phyloP scores from a whole-genome alignment of 92 coral and sea anemone genomes.

The Epizoanthus stellaris region DNA sequence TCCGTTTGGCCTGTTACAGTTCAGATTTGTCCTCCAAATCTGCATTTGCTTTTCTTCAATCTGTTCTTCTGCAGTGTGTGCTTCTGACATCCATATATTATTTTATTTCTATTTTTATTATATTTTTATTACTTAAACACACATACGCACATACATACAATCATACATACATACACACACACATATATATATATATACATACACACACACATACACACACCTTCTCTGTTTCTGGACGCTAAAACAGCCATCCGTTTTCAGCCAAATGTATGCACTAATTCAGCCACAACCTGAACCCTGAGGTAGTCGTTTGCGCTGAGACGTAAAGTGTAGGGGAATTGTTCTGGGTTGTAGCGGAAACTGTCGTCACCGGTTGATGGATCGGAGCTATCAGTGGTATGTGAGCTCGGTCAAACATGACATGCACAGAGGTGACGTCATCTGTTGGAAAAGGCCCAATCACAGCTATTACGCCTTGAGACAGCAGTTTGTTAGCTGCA shows the following conservation, averaged over 20 bases:
- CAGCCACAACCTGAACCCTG: background rate
- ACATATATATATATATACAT: background rate
- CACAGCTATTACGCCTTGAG: background rate
- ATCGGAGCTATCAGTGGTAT: background rate
- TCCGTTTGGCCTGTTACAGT: too few species aligned
- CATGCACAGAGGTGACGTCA: background rate
- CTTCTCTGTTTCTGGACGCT: conserved; percentile 1
- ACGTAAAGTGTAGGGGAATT: background rate
- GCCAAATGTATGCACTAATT: conserved; percentile 7
- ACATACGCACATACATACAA: too few species aligned
- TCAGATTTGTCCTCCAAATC: too few species aligned
- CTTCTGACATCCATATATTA: too few species aligned
- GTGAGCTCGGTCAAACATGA: background rate
- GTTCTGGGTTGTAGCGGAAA: background rate
- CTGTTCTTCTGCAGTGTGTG: too few species aligned
- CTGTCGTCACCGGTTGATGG: background rate
- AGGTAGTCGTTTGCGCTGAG: conserved; percentile 5
- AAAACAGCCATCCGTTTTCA: conserved; percentile 17
- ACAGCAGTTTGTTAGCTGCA: conserved; percentile 9
- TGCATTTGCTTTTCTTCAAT: too few species aligned
- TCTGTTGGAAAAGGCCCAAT: conserved; percentile 9
- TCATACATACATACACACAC: background rate
- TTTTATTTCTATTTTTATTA: too few species aligned
- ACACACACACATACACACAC: background rate
- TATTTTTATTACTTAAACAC: too few species aligned